Conservation (phyloP, 2,113 vertebrate genomes). For the Archocentrus centrarchus region DNA sequence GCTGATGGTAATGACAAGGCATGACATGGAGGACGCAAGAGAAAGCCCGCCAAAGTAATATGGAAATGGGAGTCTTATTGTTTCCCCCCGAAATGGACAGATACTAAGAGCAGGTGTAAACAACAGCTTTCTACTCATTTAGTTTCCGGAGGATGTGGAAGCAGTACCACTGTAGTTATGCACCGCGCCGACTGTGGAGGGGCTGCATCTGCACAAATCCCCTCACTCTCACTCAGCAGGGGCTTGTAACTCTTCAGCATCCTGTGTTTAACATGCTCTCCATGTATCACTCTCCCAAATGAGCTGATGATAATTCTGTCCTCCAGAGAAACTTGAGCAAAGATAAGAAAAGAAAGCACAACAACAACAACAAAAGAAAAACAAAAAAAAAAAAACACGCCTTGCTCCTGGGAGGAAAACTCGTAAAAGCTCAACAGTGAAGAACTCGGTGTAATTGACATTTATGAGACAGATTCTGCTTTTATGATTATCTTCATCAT, state of each 20-base stretch:
- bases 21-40: background rate
- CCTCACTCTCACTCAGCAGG: constrained; percentile 43
- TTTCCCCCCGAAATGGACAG: constrained; percentile 7
- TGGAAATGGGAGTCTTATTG: constrained; percentile 22
- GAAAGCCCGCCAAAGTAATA: background rate
- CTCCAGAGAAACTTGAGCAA: constrained; percentile 56
- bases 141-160: constrained; percentile 19
- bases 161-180: constrained; percentile 10
- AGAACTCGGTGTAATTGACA: constrained; percentile 47
- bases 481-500: constrained; percentile 32
- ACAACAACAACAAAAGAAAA: constrained; percentile 3
- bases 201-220: constrained; percentile 43
- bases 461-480: constrained; percentile 46
- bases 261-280: constrained; percentile 64
- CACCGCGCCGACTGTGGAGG: background rate
- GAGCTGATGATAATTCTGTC: constrained; percentile 62
- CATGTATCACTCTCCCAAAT: constrained; percentile 55
- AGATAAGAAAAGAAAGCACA: constrained; percentile 35
- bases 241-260: constrained; percentile 36
- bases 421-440: constrained; percentile 47
- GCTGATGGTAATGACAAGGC: constrained; percentile 39
- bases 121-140: constrained; percentile 27
- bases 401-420: constrained; percentile 39
- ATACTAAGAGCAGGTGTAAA: constrained; percentile 54
- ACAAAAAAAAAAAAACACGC: background rate